Conservation (phyloP, 2,888 invertebrate species). For the Heteromyza rotundicornis region DNA sequence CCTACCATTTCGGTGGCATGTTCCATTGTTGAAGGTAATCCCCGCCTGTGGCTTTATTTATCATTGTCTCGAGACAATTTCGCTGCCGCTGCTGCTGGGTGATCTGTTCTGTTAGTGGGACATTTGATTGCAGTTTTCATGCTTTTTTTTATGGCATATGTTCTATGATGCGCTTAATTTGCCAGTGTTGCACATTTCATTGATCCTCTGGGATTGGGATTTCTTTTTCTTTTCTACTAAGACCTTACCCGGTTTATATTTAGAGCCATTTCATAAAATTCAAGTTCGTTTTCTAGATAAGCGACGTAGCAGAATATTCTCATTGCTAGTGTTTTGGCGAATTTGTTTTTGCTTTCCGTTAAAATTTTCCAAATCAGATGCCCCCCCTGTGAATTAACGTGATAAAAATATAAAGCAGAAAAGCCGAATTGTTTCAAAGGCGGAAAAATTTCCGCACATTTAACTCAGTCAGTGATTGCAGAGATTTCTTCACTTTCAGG, state of each 20-base stretch:
- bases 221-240: no score
- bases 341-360: background rate
- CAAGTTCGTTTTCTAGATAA: background rate
- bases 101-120: background rate
- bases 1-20: conserved; percentile 18
- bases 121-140: background rate
- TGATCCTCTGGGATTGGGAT: no score
- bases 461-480: conserved; percentile 14
- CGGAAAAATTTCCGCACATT: background rate
- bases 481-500: conserved; percentile 14
- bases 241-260: no score
- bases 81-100: no score
- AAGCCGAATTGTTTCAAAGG: background rate
- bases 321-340: background rate
- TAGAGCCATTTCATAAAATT: no score
- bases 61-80: conserved; percentile 33
- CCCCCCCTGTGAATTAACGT: background rate
- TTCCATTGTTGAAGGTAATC: conserved; percentile 41
- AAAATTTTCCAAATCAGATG: no score
- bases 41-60: conserved; percentile 48
- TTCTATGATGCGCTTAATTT: background rate
- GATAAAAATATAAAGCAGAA: background rate
- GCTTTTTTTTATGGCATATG: background rate
- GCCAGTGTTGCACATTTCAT: conserved; percentile 12
- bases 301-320: background rate